Conservation (phyloP, 2,797 vertebrate genomes). For the Leptodactylus fallax region DNA sequence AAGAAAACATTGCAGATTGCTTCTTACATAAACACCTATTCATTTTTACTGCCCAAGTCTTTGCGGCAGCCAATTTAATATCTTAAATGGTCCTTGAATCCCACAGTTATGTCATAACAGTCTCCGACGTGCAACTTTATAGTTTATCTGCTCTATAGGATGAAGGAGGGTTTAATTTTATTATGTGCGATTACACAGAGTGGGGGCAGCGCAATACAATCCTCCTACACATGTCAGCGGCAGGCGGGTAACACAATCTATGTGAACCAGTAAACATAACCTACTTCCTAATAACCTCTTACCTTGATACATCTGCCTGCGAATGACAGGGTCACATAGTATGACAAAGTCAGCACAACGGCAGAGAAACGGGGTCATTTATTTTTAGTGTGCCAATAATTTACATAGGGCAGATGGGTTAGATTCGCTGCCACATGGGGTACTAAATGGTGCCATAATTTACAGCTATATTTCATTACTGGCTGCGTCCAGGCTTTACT, state of each 20-base stretch:
- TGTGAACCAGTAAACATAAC: conserved; percentile 70
- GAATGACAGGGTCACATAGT: background rate
- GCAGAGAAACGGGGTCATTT: too few relatives aligned
- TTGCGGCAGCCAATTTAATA: background rate
- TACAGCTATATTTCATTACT: too few relatives aligned
- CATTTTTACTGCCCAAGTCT: background rate
- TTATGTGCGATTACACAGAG: conserved; percentile 23
- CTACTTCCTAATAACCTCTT: conserved; percentile 63
- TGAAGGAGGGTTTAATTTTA: background rate
- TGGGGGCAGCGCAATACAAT: conserved; percentile 58
- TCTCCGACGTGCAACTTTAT: background rate
- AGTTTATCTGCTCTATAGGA: background rate
- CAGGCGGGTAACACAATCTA: conserved; percentile 50
- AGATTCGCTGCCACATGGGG: too few relatives aligned
- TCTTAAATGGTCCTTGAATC: background rate
- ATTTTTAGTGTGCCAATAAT: too few relatives aligned
- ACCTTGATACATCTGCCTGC: background rate
- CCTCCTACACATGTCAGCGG: conserved; percentile 47
- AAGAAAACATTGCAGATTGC: background rate
- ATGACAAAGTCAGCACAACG: background rate
- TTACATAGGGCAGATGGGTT: too few relatives aligned
- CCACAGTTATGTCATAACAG: background rate
- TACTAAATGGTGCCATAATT: too few relatives aligned
- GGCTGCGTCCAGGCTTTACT: too few relatives aligned
- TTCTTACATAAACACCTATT: background rate